Base-by-base conservation (phyloP, 1,140 invertebrate genomes). In the Caenorhabditis brenneri region DNA sequence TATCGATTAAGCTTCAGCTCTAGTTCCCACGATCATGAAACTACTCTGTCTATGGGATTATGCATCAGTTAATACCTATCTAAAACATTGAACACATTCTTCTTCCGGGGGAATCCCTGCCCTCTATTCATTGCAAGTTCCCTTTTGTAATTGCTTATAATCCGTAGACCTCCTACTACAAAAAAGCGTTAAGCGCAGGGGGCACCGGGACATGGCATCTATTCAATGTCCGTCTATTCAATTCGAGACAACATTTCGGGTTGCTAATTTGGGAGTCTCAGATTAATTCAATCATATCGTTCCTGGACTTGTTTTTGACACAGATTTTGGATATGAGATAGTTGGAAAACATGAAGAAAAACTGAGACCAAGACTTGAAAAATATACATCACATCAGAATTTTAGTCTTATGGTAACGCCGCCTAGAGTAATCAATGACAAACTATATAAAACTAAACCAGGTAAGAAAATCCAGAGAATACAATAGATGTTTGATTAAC, bases 191-290 rank as follows among this genome's bases (percentile, higher is more conserved):
- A 74, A 74, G 65, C 65, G 65, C 65, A 5, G 39, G 39, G 53
- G 53, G 7, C n/a, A 58, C 24, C 24, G 58, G 16, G 65, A 42
- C 33, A 42, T 29, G 29, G 65, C 33, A 33, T 74, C 65, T 46
- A 74, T 74, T 74, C 65, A 74, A 42, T 36, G n/a, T 24, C n/a
- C n/a, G 65, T n/a, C 65, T 74, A 74, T 74, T 74, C 65, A 74
- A n/a, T 46, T 24, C 16, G 31, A 65, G 15, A 65, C 33, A 74
- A 74, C 65, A 74, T 74, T 74, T 74, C 65, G 65, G 65, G 65
- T 0, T n/a, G 65, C 65, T 74, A 74, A 74, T 74, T 74, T 74
- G 58, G 31, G 58, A 65, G 15, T 74, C 36, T 46, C 22, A 19
- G 36, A 42, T 74, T 74, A 74, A 74, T 74, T 46, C 4, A 74